Evolutionary conservation across 2,797 vertebrate species (phyloP), one percentile per base, ranked within the genome.

Genomic region (Acanthurus tractus): DNA sequence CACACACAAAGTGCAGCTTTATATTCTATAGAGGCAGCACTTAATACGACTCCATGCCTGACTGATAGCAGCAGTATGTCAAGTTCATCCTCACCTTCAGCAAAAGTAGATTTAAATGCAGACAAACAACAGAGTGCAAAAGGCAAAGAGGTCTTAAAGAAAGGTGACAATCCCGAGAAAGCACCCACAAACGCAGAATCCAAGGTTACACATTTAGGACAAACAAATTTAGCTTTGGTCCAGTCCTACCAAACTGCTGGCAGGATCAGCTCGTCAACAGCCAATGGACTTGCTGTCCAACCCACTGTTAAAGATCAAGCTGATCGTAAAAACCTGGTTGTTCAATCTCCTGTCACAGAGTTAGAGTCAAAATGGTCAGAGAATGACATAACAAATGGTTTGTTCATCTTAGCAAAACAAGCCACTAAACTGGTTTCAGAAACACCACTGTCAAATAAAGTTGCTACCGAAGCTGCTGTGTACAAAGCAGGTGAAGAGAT

Each of bases 1-100:
- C 82, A 88, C 85, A 85, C 87, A 87, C 80, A 66, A 76, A 87
- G 71, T 79, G 67, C 42, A 40, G 76, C 76, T 84, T 49, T 58
- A 69, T 72, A 83, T 87, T 76, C 80, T 65, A 46, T 68, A 64
- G 82, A 79, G 53, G 66, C 70, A 85, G 66, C 59, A 15, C 14
- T 44, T 78, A 89, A 81, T 81, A 57, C 10, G 15, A 59, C 45
- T n/a, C 61, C 58, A 72, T 79, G 63, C 70, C 68, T 78, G 29
- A 75, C 61, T 81, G 49, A 81, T 74, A 82, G 73, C 64, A 81
- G 61, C 76, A 62, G 66, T 83, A 75, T 82, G 45, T 73, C 54
- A 22, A 76, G 44, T 48, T 81, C 57, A 69, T 80, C 84, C 70
- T 77, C 87, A 73, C 71, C 76, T 18, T 62, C 57, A 57, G 34